Evolutionary conservation across 2,888 invertebrate genomes (phyloP).

Genomic region (Pilophorus perplexus): DNA sequence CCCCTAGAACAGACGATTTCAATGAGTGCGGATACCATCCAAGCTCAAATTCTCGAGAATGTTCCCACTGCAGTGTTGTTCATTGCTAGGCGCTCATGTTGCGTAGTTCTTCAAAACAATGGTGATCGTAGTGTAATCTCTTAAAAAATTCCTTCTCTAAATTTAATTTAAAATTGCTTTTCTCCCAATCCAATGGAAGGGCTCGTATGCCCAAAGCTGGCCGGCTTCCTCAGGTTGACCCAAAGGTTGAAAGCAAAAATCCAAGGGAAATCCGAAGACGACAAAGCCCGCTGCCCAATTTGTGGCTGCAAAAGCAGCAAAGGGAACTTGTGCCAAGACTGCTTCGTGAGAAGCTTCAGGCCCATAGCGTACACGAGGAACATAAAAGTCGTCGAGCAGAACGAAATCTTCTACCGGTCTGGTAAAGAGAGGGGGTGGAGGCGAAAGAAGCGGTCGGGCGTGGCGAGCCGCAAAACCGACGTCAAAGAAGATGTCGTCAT

Average conservation of each 20-base stretch:
- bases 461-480: neutral
- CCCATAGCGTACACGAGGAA: conserved; percentile 12
- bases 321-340: conserved; percentile 6
- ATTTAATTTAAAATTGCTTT: neutral
- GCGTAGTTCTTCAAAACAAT: too few species aligned
- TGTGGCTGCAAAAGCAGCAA: conserved; percentile 8
- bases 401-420: conserved; percentile 3
- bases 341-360: conserved; percentile 5
- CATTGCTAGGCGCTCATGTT: too few species aligned
- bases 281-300: neutral
- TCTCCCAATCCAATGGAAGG: conserved; percentile 1
- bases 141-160: neutral
- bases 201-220: neutral
- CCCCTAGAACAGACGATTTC: conserved; percentile 50
- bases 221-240: neutral
- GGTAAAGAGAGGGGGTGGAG: neutral
- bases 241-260: conserved; percentile 19
- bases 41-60: too few species aligned
- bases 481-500: neutral
- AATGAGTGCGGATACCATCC: too few species aligned
- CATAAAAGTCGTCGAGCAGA: conserved; percentile 9
- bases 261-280: neutral
- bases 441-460: neutral
- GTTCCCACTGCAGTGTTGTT: too few species aligned
- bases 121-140: too few species aligned